Evolutionary conservation across 1,140 invertebrate species (phyloP), one percentile per base, ranked within the genome.

Genomic region (Drosophila quadrilineata): DNA sequence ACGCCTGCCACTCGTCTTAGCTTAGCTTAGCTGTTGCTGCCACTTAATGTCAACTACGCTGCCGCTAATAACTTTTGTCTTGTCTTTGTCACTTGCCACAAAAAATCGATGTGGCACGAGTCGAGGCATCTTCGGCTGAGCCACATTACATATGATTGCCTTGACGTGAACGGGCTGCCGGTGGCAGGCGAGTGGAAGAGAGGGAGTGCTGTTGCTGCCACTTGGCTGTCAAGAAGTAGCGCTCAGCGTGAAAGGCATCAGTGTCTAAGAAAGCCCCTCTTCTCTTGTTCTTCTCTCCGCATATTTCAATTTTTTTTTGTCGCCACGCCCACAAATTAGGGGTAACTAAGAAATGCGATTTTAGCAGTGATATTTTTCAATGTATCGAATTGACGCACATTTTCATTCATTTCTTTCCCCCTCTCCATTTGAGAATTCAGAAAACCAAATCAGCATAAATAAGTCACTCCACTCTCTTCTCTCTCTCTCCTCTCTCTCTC

Each of bases 51-150:
- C 57, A 60, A 60, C 41, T 49, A 26, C n/a, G n/a, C n/a, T n/a
- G 35, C 60, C 49, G 60, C 48, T 67, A 62, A 53, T 48, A 63
- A 68, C 58, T 63, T 63, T 54, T 63, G 58, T 68, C 59, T 63
- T n/a, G n/a, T n/a, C 19, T 29, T 14, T 8, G 29, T 12, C 31
- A 17, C 17, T 16, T 12, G 49, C 29, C 59, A 46, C 36, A 43
- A 59, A 59, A 59, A 59, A 65, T 65, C 62, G 54, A 59, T 65
- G 62, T 58, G 54, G 54, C 53, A 48, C 52, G 17, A 56, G 33
- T 40, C n/a, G n/a, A n/a, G n/a, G n/a, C n/a, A n/a, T n/a, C n/a
- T n/a, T 40, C 29, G 24, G 57, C 24, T 48, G 54, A 65, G 62
- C 12, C 45, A 45, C 45, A 65, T 65, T 49, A 59, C 54, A 50